Evolutionary conservation across 2,888 invertebrate genomes (phyloP).

Genomic region (Calephelis perditalis): DNA sequence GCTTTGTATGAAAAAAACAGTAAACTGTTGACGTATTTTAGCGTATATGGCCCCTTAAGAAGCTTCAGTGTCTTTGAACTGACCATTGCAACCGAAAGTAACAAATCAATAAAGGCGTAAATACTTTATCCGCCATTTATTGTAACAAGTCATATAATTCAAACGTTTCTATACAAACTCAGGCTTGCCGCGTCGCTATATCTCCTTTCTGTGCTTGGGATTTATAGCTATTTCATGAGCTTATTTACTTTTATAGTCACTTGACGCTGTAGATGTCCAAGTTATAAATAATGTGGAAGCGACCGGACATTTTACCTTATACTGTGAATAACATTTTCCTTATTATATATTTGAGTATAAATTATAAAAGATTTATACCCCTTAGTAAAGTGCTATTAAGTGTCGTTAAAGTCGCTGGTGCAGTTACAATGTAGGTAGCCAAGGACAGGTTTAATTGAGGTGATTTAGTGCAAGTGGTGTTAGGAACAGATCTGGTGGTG

Average conservation of each 20-base stretch:
- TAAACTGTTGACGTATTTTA: too few relatives aligned
- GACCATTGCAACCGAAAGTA: background rate
- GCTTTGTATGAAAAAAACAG: too few relatives aligned
- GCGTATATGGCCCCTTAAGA: too few relatives aligned
- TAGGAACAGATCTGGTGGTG: too few relatives aligned
- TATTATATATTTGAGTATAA: slow-evolving; percentile 74
- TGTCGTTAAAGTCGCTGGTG: too few relatives aligned
- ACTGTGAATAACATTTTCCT: slow-evolving; percentile 68
- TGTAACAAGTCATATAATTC: slow-evolving; percentile 43
- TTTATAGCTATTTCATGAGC: slow-evolving; percentile 71
- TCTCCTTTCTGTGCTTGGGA: slow-evolving; percentile 61
- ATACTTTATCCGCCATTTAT: slow-evolving; percentile 23
- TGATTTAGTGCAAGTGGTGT: too few relatives aligned
- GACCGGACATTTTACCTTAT: slow-evolving; percentile 53
- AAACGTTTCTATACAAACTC: slow-evolving; percentile 35
- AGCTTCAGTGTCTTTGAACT: too few relatives aligned
- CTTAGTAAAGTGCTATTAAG: too few relatives aligned
- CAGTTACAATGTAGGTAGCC: too few relatives aligned
- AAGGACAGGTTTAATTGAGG: slow-evolving; percentile 13
- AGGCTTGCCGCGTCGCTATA: slow-evolving; percentile 38
- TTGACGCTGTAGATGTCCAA: slow-evolving; percentile 51
- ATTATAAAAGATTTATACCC: slow-evolving; percentile 66
- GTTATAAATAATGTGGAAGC: slow-evolving; percentile 67
- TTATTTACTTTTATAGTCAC: slow-evolving; percentile 74
- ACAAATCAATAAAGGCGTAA: slow-evolving; percentile 24